These are phyloP conservation scores for Pammene aurita DNA, from an alignment of 2,888 invertebrate genomes.

Conservation along the genomic window DNA sequence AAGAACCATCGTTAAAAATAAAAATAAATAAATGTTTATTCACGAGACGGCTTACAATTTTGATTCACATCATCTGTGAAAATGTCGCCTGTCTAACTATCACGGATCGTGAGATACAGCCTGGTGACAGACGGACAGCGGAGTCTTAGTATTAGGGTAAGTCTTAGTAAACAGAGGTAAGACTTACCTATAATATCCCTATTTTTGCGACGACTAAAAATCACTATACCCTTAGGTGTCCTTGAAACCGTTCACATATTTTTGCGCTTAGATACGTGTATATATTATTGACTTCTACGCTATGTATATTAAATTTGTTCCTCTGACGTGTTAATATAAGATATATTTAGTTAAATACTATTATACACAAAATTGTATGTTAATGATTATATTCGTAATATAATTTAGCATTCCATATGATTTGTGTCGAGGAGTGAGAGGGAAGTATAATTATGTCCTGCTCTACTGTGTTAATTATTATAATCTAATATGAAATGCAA, in stretches of 20 bases:
- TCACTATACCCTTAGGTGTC: too few species aligned
- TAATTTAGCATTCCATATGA: conserved; percentile 38
- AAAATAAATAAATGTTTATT: too few species aligned
- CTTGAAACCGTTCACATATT: not conserved
- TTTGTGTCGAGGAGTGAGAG: conserved; percentile 9
- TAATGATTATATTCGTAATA: conserved; percentile 22
- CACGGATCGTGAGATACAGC: too few species aligned
- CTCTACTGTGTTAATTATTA: not conserved
- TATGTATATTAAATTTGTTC: conserved; percentile 35
- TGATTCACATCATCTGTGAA: too few species aligned
- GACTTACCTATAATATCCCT: too few species aligned
- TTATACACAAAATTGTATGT: conserved; percentile 35
- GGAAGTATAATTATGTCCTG: not conserved
- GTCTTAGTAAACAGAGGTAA: too few species aligned
- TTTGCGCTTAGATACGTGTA: not conserved
- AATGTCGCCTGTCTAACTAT: too few species aligned
- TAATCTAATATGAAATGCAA: conserved; percentile 7
- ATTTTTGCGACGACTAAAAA: too few species aligned
- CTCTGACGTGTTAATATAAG: conserved; percentile 26
- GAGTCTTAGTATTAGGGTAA: too few species aligned
- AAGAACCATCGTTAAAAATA: too few species aligned
- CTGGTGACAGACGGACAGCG: too few species aligned
- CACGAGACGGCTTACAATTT: too few species aligned
- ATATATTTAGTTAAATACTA: conserved; percentile 31
- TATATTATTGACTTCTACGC: not conserved